These are phyloP conservation scores for Cinclus cinclus DNA, from an alignment of 2,113 vertebrate species.

Conservation along the genomic window DNA sequence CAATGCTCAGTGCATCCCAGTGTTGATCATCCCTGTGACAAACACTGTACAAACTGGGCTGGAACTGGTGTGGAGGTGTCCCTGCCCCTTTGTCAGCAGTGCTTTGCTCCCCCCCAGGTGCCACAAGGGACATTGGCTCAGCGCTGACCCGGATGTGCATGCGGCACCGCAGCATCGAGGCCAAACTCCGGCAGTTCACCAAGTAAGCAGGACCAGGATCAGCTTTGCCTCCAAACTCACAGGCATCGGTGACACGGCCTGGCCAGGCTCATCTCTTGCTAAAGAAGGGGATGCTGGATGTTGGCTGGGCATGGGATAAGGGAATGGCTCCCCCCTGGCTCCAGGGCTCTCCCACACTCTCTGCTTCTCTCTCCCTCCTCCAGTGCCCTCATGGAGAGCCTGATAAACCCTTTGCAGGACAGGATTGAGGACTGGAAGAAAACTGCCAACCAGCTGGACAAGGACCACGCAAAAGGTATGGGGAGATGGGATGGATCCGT, in stretches of 20 bases:
- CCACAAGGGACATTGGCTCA: conserved; percentile 93
- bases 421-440: conserved; percentile 98
- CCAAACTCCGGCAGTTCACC: conserved; percentile 97
- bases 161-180: conserved; percentile 97
- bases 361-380: background rate
- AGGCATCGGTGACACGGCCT: rapidly evolving
- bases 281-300: background rate
- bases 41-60: background rate
- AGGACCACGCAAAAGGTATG: conserved; percentile 92
- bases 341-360: rapidly evolving
- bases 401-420: conserved; percentile 95
- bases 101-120: conserved; percentile 73
- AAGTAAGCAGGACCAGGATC: conserved; percentile 75
- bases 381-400: conserved; percentile 90
- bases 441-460: conserved; percentile 90
- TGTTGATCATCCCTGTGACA: rapidly evolving
- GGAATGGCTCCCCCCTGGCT: rapidly evolving
- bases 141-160: conserved; percentile 98
- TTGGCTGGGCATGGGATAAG: rapidly evolving
- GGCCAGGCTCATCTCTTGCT: background rate
- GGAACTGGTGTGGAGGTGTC: background rate
- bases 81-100: rapidly evolving
- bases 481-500: rapidly evolving
- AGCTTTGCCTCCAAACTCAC: background rate
- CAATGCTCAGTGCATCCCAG: background rate